Evolutionary conservation across 2,113 vertebrate species (phyloP), one percentile per base, ranked within the genome.

Genomic region (Craseonycteris thonglongyai): DNA sequence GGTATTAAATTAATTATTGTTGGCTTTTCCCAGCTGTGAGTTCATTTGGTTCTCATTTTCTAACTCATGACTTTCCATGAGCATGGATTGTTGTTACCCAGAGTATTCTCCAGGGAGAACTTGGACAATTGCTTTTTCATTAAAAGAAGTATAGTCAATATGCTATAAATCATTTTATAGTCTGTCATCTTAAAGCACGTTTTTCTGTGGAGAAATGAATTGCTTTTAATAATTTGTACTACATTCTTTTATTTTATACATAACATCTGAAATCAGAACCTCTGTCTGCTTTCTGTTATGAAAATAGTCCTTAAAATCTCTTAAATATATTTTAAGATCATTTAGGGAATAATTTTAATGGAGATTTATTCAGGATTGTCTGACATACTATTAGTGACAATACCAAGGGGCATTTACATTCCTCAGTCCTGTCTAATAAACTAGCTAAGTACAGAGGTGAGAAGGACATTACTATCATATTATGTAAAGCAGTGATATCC

Each of bases 41-140:
- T 98, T 98, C 97, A 98, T 98, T 98, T 98, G 97, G 93, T 97
- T 98, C 97, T 98, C 96, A 97, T 98, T 98, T 98, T 97, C 98
- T 97, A 98, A 95, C 96, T 98, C 97, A 95, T 97, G 93, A 97
- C 95, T 98, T 97, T 97, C 97, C 94, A 59, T 19, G 68, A 97
- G 94, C 75, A 35, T 97, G 97, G 95, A 94, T 93, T 98, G 96
- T 95, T 89, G 95, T 92, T 96, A 92, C 90, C 54, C 68, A 96
- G 94, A 95, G 59, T 88, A 81, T 96, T 96, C 98, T 97, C 97
- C 35, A 95, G 97, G 97, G 98, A 97, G 95, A 96, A 91, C 85
- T 84, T 95, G 97, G 96, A 98, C 97, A 98, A 98, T 97, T 98
- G 97, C 97, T 97, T 98, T 98, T 98, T 98, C 98, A 98, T 98